A percentile compares a stretch with the other conserved stretches of the same genome.
phyloP scores from a whole-genome alignment of 2,113 vertebrate genomes.

The Ibidorhyncha struthersii region DNA sequence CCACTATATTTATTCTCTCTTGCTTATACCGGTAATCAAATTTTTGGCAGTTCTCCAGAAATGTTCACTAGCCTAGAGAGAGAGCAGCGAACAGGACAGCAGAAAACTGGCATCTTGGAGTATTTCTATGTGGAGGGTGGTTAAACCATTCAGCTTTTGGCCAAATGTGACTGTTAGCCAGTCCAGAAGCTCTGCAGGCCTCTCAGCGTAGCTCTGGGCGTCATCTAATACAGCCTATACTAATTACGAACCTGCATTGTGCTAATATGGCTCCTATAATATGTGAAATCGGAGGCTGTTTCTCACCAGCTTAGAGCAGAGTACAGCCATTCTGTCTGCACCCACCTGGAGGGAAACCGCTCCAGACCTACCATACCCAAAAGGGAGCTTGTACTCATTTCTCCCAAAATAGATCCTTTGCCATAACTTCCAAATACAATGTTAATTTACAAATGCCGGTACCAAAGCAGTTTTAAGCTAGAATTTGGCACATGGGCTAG shows the following conservation, averaged over 20 bases:
- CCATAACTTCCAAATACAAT: background rate
- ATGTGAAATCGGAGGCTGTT: fast-evolving
- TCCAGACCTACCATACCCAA: background rate
- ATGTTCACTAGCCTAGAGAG: background rate
- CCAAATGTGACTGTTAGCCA: background rate
- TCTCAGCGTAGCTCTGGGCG: background rate
- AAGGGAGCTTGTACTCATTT: background rate
- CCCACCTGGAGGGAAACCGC: background rate
- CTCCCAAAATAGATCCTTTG: background rate
- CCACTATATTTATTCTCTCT: background rate
- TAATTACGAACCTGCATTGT: too few relatives aligned
- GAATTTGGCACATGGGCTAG: background rate
- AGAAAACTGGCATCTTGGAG: background rate
- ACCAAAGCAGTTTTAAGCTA: fast-evolving
- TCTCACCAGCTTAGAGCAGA: background rate
- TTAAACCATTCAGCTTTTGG: background rate
- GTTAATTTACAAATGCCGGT: fast-evolving
- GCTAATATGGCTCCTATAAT: background rate
- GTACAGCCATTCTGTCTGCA: background rate
- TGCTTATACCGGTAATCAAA: background rate
- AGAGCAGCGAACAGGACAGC: background rate
- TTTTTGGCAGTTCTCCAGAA: background rate
- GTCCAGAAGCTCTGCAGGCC: background rate
- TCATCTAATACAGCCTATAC: background rate
- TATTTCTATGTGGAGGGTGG: background rate